Conservation (phyloP, 2,888 invertebrate genomes). For the Cremastinae sp. region DNA sequence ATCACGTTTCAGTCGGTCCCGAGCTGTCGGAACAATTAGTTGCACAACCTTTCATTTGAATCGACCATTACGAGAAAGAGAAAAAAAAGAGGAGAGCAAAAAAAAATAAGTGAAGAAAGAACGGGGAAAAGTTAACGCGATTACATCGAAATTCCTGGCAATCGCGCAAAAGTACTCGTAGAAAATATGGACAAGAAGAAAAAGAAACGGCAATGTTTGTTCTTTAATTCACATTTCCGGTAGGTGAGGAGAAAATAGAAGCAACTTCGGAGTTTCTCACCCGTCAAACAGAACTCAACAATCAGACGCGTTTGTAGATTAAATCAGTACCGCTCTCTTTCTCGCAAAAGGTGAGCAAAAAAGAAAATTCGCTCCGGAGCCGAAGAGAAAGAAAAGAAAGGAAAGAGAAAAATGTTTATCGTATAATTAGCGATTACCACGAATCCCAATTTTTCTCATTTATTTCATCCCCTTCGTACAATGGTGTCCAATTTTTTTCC, state of each 20-base stretch:
- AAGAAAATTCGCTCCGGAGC: too few relatives aligned
- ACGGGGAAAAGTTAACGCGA: constrained; percentile 50
- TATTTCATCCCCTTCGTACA: not conserved
- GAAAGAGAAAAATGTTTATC: too few relatives aligned
- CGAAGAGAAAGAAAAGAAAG: too few relatives aligned
- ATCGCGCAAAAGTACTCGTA: not conserved
- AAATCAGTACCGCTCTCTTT: constrained; percentile 45
- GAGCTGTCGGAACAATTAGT: constrained; percentile 60
- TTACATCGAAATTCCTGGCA: constrained; percentile 53
- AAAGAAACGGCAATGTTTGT: constrained; percentile 11
- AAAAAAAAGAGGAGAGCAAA: too few relatives aligned
- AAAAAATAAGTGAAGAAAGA: too few relatives aligned
- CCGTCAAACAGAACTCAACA: constrained; percentile 17
- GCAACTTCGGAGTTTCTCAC: constrained; percentile 31
- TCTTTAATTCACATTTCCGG: constrained; percentile 53
- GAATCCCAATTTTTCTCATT: constrained; percentile 37
- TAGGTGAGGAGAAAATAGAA: constrained; percentile 20
- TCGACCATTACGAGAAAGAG: constrained; percentile 28
- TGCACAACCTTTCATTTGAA: constrained; percentile 66
- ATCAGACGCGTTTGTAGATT: constrained; percentile 42
- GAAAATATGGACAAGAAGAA: not conserved
- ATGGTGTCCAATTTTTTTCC: constrained; percentile 4
- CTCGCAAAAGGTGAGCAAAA: constrained; percentile 46
- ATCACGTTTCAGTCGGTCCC: constrained; percentile 67
- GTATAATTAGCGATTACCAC: constrained; percentile 24